Base-by-base conservation (phyloP, 2,888 invertebrate genomes). In the Drosophila helvetica region DNA sequence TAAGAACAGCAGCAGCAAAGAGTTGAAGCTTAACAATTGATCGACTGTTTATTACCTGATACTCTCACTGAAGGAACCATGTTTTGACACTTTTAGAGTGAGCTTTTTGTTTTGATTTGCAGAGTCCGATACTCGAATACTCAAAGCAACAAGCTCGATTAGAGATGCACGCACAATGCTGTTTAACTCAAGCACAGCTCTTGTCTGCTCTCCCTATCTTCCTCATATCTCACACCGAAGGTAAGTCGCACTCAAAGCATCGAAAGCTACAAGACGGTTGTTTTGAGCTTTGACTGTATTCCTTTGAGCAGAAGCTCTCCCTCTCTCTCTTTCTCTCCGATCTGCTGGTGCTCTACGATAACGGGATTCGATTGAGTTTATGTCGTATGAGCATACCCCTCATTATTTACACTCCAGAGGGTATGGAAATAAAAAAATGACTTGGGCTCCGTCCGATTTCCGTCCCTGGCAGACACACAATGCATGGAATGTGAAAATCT, bases 401-500 rank as follows among this genome's bases (percentile, higher is more conserved):
- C 10, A 25, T 18, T 12, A 55, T 7, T 25, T 0, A 6, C 9
- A 48, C 9, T 45, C 15, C 3, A 50, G n/a, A 81, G 85, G 85
- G 87, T 86, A 85, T 75, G 5, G 52, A 68, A 69, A 76, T 59
- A 80, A 51, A 72, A 63, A 75, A 75, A 76, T 74, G 71, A 74
- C 73, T 82, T 56, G 54, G 67, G 66, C 69, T 64, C 72, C 77
- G 74, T 80, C 80, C 84, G 65, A 66, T 55, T 66, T 56, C 67
- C 60, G 81, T 80, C 81, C 65, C 64, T 56, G 77, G 78, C 81
- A 80, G 71, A 76, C 74, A 50, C 74, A 85, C 83, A 84, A 88
- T 86, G 88, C 87, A 81, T 77, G 88, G 88, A 86, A 86, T 86
- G 88, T 79, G 85, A 76, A 84, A 86, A 86, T 86, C 85, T 86